Base-by-base conservation (phyloP, 1,140 invertebrate genomes). In the Halotydeus destructor region DNA sequence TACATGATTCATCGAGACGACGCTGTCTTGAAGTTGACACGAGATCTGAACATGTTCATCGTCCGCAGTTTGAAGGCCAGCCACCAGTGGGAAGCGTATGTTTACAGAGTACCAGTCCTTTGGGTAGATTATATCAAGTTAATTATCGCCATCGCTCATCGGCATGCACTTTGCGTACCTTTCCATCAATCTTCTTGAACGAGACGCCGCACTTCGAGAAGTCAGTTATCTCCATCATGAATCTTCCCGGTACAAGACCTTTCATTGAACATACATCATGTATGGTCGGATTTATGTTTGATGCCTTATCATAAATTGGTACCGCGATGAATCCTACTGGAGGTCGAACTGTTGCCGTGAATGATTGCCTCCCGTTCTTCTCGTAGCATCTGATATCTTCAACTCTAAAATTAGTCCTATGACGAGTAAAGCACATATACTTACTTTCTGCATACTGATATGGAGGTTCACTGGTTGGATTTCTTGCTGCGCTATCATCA, bases 31-130 rank as follows among this genome's bases (percentile, higher is more conserved):
- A 0, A 65, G 65, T 31, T 62, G 65, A 52, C 74, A 75, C 46
- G 69, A 65, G 24, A 76, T 57, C 19, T 66, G 69, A 9, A 75
- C 57, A 8, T 68, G 60, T 2, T 62, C 55, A 51, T 76, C 73
- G 34, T 71, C 66, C 1, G 63, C 64, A n/a, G 74, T 61, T 52
- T 63, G 65, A 25, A 76, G 52, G 2, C 70, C 71, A 6, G 57
- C 45, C 24, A 74, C 63, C 3, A 63, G 57, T 6, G 73, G 71
- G 50, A 75, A 70, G 28, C 72, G 58, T 1, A 75, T 23, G 3
- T 61, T 62, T 12, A 75, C 52, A 49, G 72, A 75, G 8, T 57
- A 43, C 56, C 56, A 59, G 11, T 51, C 46, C 50, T 52, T 24
- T 24, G 37, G 32, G 28, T 11, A 44, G 9, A 22, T 14, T 33